Percentiles rank a stretch among this genome's conserved stretches.
Conservation (phyloP, 2,113 vertebrate genomes). For the Psittacara wagleri region DNA sequence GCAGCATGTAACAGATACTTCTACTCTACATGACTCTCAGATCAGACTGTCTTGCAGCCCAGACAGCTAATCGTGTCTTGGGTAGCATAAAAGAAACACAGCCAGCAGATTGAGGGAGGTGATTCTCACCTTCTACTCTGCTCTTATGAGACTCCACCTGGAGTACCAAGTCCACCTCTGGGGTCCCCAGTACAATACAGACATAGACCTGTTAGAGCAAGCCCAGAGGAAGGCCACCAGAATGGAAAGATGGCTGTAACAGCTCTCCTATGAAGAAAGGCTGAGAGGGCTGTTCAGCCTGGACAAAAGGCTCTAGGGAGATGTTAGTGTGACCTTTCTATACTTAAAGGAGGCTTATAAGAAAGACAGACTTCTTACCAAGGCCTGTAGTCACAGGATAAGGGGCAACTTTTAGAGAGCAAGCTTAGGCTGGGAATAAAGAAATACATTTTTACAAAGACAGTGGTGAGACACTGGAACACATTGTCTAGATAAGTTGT, state of each 20-base stretch:
- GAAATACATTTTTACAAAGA: fast-evolving
- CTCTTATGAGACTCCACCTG: not conserved
- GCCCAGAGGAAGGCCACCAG: not conserved
- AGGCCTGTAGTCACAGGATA: not conserved
- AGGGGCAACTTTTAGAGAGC: not conserved
- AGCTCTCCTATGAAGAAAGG: not conserved
- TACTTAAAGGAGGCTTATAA: not conserved
- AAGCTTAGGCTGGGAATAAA: not conserved
- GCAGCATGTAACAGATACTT: not conserved
- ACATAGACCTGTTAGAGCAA: not conserved
- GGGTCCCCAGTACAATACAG: not conserved
- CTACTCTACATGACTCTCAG: not conserved
- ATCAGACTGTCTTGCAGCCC: not conserved
- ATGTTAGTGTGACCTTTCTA: not conserved
- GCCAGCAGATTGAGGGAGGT: not conserved
- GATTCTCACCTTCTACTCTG: not conserved
- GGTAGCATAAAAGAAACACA: not conserved
- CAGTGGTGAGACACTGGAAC: not conserved
- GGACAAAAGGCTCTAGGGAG: not conserved
- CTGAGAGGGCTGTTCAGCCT: not conserved
- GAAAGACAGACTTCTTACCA: not conserved
- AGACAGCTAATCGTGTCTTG: not conserved
- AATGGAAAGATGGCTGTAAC: not conserved
- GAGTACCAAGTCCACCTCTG: not conserved
- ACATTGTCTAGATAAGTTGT: not conserved